Base-by-base conservation (phyloP, 2,888 invertebrate species). In the Volucella bombylans region DNA sequence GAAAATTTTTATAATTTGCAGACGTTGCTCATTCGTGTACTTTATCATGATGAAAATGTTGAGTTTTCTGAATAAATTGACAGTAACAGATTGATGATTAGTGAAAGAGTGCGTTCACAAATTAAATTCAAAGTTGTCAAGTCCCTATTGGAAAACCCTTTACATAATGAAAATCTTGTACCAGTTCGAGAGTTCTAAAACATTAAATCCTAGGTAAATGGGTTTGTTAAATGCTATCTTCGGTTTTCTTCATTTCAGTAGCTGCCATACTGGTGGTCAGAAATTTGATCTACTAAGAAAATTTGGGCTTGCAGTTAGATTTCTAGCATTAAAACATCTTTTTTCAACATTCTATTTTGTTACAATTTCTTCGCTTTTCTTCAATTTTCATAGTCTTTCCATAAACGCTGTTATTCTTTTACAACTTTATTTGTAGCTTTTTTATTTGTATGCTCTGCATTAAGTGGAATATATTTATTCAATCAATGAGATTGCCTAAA, bases 191-290 rank as follows among this genome's bases (percentile, higher is more conserved):
- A n/a, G n/a, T n/a, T n/a, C n/a, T n/a, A n/a, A n/a, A n/a, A n/a
- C n/a, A n/a, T 83, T 47, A 76, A 91, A 89, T 12, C 91, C 91
- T 2, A 89, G 85, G 78, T 91, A 91, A 38, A 92, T 89, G 1
- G 91, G 91, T 88, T 90, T 90, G 87, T 90, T 88, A 50, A 90
- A 89, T 23, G 64, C 41, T 8, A 90, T 15, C 80, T 45, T 86
- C 78, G 1, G 82, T 41, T 82, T 87, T 86, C 78, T 87, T 86
- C 78, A 90, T 76, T 72, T 91, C 88, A 31, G 92, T 87, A 3
- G 89, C 89, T 0, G 89, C 88, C 15, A 92, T 85, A 76, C 91
- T 87, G 1, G 18, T 74, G 90, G 89, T 47, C 87, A 78, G 77
- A 91, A 90, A 43, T 90, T 89, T 1, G 78, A 76, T 9, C 78